A percentile compares a stretch with the other conserved stretches of the same genome.
These are phyloP conservation scores for Cyaniris semiargus DNA, from an alignment of 2,888 invertebrate genomes.

Conservation along the genomic window DNA sequence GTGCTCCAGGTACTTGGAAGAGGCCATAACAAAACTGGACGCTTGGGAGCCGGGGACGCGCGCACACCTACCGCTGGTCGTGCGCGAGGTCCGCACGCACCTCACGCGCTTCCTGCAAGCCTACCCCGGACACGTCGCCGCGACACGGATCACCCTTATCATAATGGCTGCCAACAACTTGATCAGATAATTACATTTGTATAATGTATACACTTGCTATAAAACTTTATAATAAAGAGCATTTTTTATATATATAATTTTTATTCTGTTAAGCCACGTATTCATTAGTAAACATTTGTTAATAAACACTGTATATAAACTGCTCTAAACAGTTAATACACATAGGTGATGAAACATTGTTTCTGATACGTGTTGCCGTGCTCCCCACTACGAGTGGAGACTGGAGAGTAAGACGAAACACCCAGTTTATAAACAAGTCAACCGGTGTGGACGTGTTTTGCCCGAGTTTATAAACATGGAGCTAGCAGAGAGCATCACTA, in stretches of 20 bases:
- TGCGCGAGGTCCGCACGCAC: conserved; percentile 87
- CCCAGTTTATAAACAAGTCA: no score
- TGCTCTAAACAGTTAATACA: no score
- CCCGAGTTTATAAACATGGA: no score
- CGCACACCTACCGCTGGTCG: conserved; percentile 89
- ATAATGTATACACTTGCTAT: conserved; percentile 34
- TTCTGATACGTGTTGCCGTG: no score
- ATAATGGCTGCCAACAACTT: conserved; percentile 82
- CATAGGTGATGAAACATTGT: no score
- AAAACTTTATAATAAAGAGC: background rate
- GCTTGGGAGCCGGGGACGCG: conserved; percentile 85
- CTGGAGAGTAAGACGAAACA: no score
- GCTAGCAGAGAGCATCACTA: no score
- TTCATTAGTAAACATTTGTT: no score
- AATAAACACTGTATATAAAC: no score
- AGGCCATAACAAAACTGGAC: conserved; percentile 90
- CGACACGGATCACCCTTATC: conserved; percentile 83
- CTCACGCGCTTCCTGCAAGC: conserved; percentile 58
- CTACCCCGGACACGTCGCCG: conserved; percentile 85
- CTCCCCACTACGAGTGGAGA: no score
- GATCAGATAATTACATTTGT: conserved; percentile 48
- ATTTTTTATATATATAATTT: background rate
- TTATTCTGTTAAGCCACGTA: no score
- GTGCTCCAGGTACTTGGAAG: conserved; percentile 88
- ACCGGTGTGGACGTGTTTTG: no score